Percentiles rank a stretch among this genome's conserved stretches.
Conservation (phyloP, 2,797 vertebrate species). For the Melanogrammus aeglefinus region DNA sequence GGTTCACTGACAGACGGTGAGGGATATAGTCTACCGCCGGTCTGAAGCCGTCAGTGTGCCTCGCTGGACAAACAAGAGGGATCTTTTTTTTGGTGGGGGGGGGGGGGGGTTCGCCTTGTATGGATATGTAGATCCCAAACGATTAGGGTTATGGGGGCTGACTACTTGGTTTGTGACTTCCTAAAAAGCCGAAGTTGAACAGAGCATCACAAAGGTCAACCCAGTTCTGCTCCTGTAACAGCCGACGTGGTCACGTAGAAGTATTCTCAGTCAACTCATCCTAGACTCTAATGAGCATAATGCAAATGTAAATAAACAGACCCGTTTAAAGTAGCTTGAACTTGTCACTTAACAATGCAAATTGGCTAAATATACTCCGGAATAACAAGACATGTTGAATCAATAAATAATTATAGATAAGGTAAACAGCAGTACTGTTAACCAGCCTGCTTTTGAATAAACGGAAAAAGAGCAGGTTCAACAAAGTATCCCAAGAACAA, state of each 20-base stretch:
- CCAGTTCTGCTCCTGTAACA: background rate
- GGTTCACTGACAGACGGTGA: constrained; percentile 44
- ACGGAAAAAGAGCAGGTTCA: background rate
- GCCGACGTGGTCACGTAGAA: background rate
- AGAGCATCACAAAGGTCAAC: background rate
- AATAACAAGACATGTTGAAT: constrained; percentile 1
- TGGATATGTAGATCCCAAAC: constrained; percentile 37
- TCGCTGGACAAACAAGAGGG: constrained; percentile 17
- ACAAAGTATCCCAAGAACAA: background rate
- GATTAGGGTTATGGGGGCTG: constrained; percentile 12
- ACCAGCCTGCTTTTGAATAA: background rate
- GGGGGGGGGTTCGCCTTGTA: constrained; percentile 63
- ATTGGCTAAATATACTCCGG: background rate
- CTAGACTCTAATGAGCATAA: background rate
- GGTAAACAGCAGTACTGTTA: background rate
- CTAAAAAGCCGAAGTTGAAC: constrained; percentile 31
- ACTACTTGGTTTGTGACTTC: constrained; percentile 25
- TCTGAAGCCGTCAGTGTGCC: constrained; percentile 19
- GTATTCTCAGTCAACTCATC: background rate
- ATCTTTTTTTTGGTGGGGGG: constrained; percentile 1
- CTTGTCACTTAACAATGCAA: constrained; percentile 1
- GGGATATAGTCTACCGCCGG: constrained; percentile 12
- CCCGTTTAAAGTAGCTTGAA: background rate
- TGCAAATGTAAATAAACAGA: background rate
- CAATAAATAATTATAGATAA: background rate